These are phyloP conservation scores for Drosophila gaucha DNA, from an alignment of 2,888 invertebrate species.

Conservation along the genomic window DNA sequence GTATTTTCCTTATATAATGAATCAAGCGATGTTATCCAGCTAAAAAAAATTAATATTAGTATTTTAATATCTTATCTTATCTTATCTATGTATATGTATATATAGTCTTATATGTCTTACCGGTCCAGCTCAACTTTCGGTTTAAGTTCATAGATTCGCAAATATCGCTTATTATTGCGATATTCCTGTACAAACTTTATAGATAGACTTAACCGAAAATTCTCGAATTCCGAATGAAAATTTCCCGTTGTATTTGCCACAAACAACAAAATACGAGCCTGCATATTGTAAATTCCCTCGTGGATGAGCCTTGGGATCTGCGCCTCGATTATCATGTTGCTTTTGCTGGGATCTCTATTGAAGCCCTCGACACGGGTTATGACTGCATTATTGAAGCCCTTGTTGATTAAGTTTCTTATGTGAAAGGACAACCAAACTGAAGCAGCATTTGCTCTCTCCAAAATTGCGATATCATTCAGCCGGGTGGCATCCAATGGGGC, in stretches of 20 bases:
- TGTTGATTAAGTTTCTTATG: constrained; percentile 23
- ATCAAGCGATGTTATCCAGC: constrained; percentile 54
- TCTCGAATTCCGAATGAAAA: constrained; percentile 51
- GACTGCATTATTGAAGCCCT: constrained; percentile 58
- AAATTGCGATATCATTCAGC: constrained; percentile 3
- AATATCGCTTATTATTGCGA: constrained; percentile 51
- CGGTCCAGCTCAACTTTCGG: constrained; percentile 58
- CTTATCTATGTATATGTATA: no score
- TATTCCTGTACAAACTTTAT: constrained; percentile 53
- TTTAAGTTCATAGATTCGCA: constrained; percentile 50
- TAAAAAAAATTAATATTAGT: constrained; percentile 6
- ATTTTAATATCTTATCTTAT: neutral
- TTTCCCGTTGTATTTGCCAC: constrained; percentile 50
- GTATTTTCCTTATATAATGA: constrained; percentile 54
- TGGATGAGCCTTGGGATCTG: constrained; percentile 46
- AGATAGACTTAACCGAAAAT: constrained; percentile 37
- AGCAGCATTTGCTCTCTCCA: constrained; percentile 7
- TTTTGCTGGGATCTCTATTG: constrained; percentile 46
- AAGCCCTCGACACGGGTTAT: constrained; percentile 62
- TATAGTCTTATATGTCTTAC: constrained; percentile 35
- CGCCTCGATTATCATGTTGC: constrained; percentile 45
- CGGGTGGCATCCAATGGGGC: constrained; percentile 31
- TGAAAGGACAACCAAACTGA: constrained; percentile 43
- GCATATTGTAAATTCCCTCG: constrained; percentile 39
- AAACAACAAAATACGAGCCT: constrained; percentile 39